A percentile compares a stretch with the other conserved stretches of the same genome.
These are phyloP conservation scores for Turritopsis dohrnii DNA, from an alignment of 30 jellyfish, hydroid and myxozoan species.

Conservation along the genomic window DNA sequence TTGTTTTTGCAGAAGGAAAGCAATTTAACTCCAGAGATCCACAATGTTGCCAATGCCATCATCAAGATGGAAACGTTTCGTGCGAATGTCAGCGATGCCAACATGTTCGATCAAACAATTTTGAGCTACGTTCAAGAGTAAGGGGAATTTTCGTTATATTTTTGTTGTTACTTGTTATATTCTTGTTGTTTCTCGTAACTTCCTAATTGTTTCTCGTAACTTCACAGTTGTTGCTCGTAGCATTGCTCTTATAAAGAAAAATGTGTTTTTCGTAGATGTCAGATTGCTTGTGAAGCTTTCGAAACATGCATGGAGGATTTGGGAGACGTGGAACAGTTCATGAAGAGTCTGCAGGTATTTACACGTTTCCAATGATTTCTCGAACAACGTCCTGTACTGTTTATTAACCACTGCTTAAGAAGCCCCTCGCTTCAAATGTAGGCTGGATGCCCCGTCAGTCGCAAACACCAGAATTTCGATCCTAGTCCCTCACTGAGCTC, in stretches of 20 bases:
- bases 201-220: too few species aligned
- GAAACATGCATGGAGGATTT: conserved; percentile 83
- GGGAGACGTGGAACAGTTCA: conserved; percentile 91
- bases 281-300: conserved; percentile 65
- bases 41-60: conserved; percentile 58
- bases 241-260: too few species aligned
- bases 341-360: conserved; percentile 72
- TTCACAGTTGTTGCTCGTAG: too few species aligned
- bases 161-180: neutral
- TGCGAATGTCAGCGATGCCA: conserved; percentile 42
- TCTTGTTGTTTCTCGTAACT: too few species aligned
- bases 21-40: conserved; percentile 51
- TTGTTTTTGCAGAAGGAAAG: conserved; percentile 38
- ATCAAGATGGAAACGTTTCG: conserved; percentile 64
- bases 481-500: too few species aligned
- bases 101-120: conserved; percentile 55
- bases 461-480: too few species aligned
- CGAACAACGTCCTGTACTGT: too few species aligned
- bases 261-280: conserved; percentile 34
- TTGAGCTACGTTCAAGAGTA: conserved; percentile 58
- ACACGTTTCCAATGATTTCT: neutral
- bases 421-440: too few species aligned
- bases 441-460: too few species aligned
- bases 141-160: neutral
- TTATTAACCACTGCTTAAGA: too few species aligned